Evolutionary conservation across 1,140 invertebrate species (phyloP).

Genomic region (Amphibalanus amphitrite): DNA sequence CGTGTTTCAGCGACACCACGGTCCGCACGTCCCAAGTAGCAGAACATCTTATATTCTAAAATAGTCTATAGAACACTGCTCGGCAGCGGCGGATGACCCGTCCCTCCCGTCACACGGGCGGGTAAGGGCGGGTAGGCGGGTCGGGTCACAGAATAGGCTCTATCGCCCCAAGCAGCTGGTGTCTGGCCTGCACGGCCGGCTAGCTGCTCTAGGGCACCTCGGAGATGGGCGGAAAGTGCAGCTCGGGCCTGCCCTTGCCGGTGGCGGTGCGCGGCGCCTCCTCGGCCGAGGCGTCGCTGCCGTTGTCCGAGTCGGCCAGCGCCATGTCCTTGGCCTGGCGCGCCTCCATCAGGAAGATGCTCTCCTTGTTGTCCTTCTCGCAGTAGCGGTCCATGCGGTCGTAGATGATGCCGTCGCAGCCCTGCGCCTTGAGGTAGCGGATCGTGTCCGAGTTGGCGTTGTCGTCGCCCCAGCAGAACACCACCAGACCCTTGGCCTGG

Average conservation of each 20-base stretch:
- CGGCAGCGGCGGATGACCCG: too few relatives aligned
- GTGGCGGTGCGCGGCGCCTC: neutral
- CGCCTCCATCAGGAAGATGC: slow-evolving; percentile 58
- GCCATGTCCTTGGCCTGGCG: slow-evolving; percentile 29
- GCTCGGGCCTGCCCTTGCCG: neutral
- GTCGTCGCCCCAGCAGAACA: slow-evolving; percentile 94
- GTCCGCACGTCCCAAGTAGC: too few relatives aligned
- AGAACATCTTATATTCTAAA: too few relatives aligned
- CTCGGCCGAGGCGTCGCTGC: neutral
- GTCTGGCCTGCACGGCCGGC: too few relatives aligned
- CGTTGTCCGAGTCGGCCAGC: neutral
- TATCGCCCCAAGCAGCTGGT: too few relatives aligned
- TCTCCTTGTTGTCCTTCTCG: slow-evolving; percentile 62
- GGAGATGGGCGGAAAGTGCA: neutral
- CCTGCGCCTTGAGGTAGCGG: slow-evolving; percentile 61
- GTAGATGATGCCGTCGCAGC: slow-evolving; percentile 82
- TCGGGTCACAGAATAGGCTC: too few relatives aligned
- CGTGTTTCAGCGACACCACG: too few relatives aligned
- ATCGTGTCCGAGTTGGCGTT: slow-evolving; percentile 79
- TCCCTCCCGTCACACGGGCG: too few relatives aligned
- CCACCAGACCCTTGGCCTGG: slow-evolving; percentile 53
- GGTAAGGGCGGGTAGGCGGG: too few relatives aligned
- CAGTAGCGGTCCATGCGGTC: slow-evolving; percentile 65
- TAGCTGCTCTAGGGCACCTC: neutral
- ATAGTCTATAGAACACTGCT: too few relatives aligned